These are phyloP conservation scores for Cybosia mesomella DNA, from an alignment of 2,888 invertebrate species.

Conservation along the genomic window DNA sequence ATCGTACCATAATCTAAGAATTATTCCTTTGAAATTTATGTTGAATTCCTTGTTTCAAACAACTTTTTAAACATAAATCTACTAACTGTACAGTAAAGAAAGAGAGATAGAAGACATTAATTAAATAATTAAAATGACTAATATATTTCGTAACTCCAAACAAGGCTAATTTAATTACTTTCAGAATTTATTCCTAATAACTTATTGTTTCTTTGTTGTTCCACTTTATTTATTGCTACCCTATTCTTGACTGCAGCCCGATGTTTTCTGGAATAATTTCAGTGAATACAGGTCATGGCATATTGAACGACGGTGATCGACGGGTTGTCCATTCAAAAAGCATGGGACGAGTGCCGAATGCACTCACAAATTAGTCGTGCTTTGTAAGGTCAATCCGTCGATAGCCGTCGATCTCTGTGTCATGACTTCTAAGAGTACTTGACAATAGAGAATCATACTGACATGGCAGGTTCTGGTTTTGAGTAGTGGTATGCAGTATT, in stretches of 20 bases:
- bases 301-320: too few species aligned
- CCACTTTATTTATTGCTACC: constrained; percentile 15
- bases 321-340: too few species aligned
- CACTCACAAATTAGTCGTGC: too few species aligned
- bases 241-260: not conserved
- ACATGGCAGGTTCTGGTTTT: too few species aligned
- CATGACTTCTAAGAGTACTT: too few species aligned
- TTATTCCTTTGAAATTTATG: not conserved
- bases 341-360: too few species aligned
- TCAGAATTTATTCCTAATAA: constrained; percentile 20
- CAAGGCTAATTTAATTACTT: constrained; percentile 20
- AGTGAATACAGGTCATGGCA: not conserved
- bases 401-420: too few species aligned
- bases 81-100: not conserved
- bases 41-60: not conserved
- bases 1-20: not conserved
- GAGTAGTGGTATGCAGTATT: too few species aligned
- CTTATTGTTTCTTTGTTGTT: constrained; percentile 15
- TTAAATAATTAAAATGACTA: constrained; percentile 23
- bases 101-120: constrained; percentile 10
- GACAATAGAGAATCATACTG: too few species aligned
- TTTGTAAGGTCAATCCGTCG: too few species aligned
- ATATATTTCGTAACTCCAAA: constrained; percentile 15
- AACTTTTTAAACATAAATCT: not conserved
- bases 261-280: constrained; percentile 17